Evolutionary conservation across 1,140 invertebrate species (phyloP), one percentile per base, ranked within the genome.

Genomic region (Ostrea denselamellosa): DNA sequence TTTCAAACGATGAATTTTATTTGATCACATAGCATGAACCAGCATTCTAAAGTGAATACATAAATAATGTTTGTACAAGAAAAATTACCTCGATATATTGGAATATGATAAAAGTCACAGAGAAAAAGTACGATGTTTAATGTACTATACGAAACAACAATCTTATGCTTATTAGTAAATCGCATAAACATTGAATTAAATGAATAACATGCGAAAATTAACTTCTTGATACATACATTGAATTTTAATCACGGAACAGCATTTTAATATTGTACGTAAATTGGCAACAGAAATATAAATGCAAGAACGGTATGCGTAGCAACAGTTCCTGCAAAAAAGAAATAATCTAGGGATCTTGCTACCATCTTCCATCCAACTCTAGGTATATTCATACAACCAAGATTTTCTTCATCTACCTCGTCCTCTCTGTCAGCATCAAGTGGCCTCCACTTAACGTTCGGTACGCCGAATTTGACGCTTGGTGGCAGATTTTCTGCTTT

Each of bases 371-470:
- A 89, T 14, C 77, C 65, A 51, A 83, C 81, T 5, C 82, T 51
- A 9, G 86, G 86, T 17, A 83, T 52, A 22, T 28, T n/a, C 28
- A 87, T 44, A 25, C 12, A 58, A 54, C 77, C 28, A 25, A 86
- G 65, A 8, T 77, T 34, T n/a, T 68, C 54, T 28, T 52, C 68
- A 34, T 56, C 71, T 81, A 81, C 85, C 34, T 87, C 86, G 8
- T 71, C 77, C 0, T 52, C 53, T 17, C 28, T 25, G 28, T 85
- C 83, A 4, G 54, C 53, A 44, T 85, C 83, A 19, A 85, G 7
- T 19, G 83, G 83, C 58, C 8, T 85, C 86, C 86, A 89, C 28
- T 87, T 89, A 22, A 87, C 68, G 51, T 89, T 89, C 19, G 88
- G 83, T 14, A 87, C 88, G 22, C 88, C 88, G 51, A 89, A 89